Percentiles rank a stretch among this genome's conserved stretches.
Evolutionary conservation across 1,140 invertebrate genomes (phyloP).

Genomic region (Heliconius hermathena): DNA sequence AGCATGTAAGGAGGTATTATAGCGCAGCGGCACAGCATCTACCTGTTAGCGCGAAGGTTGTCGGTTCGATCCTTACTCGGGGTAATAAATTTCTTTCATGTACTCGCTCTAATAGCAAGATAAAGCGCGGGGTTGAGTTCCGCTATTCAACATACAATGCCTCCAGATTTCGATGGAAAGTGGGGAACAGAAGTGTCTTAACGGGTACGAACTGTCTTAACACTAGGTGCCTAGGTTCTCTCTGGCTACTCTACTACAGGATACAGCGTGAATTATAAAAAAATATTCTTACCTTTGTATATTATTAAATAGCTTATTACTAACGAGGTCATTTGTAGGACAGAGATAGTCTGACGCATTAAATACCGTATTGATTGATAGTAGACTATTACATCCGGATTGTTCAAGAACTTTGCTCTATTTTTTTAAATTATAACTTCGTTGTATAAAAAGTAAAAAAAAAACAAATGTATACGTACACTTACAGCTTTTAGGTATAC

Average conservation of each 20-base stretch:
- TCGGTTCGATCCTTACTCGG: neutral
- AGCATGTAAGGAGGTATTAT: neutral
- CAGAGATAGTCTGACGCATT: neutral
- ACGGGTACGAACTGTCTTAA: neutral
- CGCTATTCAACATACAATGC: neutral
- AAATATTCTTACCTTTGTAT: neutral
- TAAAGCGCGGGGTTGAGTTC: neutral
- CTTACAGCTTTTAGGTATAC: too few species aligned
- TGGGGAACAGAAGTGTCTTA: neutral
- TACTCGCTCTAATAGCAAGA: neutral
- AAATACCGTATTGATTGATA: constrained; percentile 10
- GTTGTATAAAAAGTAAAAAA: neutral
- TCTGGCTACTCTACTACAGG: neutral
- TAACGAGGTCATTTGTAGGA: constrained; percentile 6
- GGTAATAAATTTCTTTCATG: neutral
- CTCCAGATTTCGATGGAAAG: too few species aligned
- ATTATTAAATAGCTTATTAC: neutral
- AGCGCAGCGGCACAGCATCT: too few species aligned
- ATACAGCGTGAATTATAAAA: neutral
- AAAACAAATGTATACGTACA: neutral
- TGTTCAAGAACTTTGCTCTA: neutral
- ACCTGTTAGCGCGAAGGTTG: neutral
- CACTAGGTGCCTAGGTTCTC: neutral
- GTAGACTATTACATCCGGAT: constrained; percentile 1
- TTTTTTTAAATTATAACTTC: neutral